A percentile compares a stretch with the other conserved stretches of the same genome.
Evolutionary conservation across 2,797 vertebrate species (phyloP).

Genomic region (Tauraco hartlaubi): DNA sequence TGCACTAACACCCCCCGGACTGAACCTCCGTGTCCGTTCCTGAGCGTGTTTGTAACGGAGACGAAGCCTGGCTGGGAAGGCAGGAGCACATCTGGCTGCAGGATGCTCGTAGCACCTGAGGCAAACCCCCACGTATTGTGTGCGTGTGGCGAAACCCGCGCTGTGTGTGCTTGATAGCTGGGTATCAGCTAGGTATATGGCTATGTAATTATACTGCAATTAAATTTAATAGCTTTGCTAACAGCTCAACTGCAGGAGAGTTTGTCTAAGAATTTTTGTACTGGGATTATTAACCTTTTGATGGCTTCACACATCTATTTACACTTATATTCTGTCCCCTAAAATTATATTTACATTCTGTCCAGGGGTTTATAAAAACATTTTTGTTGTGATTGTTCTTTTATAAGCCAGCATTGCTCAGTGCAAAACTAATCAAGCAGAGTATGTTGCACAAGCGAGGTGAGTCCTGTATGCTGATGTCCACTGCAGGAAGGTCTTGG

Average conservation of each 20-base stretch:
- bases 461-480: background rate
- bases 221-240: constrained; percentile 74
- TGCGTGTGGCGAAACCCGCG: background rate
- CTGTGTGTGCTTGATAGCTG: constrained; percentile 23
- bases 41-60: background rate
- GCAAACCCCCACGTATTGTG: background rate
- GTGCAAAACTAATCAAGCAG: background rate
- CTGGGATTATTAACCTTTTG: constrained; percentile 64
- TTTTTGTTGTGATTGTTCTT: background rate
- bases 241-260: constrained; percentile 57
- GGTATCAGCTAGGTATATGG: constrained; percentile 37
- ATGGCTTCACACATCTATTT: background rate
- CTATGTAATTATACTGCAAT: constrained; percentile 47
- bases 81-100: constrained; percentile 27
- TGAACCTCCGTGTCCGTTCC: background rate
- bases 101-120: constrained; percentile 6
- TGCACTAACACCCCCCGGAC: background rate
- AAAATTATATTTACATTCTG: constrained; percentile 36
- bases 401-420: background rate
- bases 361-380: background rate
- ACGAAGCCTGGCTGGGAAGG: background rate
- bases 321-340: background rate
- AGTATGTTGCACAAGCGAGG: background rate
- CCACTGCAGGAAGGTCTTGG: background rate
- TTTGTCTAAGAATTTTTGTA: constrained; percentile 43